A percentile compares a stretch with the other conserved stretches of the same genome.
Evolutionary conservation across 2,113 vertebrate species (phyloP).

Genomic region (Plestiodon gilberti): DNA sequence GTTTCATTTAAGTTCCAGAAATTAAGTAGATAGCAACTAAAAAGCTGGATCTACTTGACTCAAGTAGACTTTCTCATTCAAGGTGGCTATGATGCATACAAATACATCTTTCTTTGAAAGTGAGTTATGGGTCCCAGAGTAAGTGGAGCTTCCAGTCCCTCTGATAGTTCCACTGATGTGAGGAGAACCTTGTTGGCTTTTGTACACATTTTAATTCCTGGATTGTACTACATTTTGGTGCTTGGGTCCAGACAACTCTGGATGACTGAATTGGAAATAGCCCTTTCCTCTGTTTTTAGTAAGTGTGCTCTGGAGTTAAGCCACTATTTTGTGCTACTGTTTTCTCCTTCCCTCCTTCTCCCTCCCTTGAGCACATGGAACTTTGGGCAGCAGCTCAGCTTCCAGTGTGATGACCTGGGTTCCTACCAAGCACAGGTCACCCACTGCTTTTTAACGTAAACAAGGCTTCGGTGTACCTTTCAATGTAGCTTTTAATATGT

Average conservation of each 20-base stretch:
- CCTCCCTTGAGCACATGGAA: not conserved
- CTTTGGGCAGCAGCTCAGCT: not conserved
- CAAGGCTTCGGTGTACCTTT: constrained; percentile 5
- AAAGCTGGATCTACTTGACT: not conserved
- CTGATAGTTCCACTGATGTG: not conserved
- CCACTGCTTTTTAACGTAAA: not conserved
- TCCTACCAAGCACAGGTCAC: not conserved
- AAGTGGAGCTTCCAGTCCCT: not conserved
- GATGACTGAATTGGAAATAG: not conserved
- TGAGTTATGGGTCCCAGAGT: not conserved
- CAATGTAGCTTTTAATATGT: not conserved
- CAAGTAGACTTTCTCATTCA: not conserved
- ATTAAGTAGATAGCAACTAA: not conserved
- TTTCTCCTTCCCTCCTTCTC: constrained; percentile 10
- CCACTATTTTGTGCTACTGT: not conserved
- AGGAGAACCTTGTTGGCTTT: not conserved
- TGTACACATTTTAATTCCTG: not conserved
- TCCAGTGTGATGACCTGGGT: not conserved
- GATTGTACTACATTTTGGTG: not conserved
- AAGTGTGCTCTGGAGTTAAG: not conserved
- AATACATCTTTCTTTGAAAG: not conserved
- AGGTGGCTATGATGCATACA: not conserved
- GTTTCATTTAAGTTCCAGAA: not conserved
- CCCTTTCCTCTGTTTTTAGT: not conserved
- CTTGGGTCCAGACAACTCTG: not conserved